phyloP scores from a whole-genome alignment of 1,140 invertebrate genomes.

The Scaptomyza hsui region DNA sequence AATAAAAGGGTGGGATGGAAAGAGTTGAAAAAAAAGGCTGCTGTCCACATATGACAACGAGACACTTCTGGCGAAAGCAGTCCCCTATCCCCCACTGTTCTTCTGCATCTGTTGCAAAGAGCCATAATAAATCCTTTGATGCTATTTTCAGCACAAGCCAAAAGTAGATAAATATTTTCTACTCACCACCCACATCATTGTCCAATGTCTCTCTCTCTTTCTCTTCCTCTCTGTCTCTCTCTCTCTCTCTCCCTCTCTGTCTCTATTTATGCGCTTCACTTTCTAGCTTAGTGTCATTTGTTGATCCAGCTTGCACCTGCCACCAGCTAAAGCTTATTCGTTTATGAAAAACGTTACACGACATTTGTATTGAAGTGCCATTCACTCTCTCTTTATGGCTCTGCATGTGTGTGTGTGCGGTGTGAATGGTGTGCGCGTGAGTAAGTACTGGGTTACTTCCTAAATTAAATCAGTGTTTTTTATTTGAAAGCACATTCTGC shows the following conservation, averaged over 20 bases:
- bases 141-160: constrained; percentile 76
- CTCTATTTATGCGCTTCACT: constrained; percentile 6
- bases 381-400: not conserved
- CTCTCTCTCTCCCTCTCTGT: not conserved
- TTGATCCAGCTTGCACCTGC: constrained; percentile 43
- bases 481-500: constrained; percentile 7
- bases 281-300: constrained; percentile 19
- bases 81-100: constrained; percentile 3
- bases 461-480: constrained; percentile 25
- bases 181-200: constrained; percentile 6
- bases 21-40: constrained; percentile 1
- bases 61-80: constrained; percentile 15
- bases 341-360: constrained; percentile 67
- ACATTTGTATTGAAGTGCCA: constrained; percentile 52
- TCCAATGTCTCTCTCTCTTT: not conserved
- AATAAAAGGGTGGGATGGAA: not conserved
- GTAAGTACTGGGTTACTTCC: constrained; percentile 1
- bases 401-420: too few relatives aligned
- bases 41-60: constrained; percentile 35
- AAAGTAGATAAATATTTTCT: constrained; percentile 77
- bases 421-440: not conserved
- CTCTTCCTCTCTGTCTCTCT: not conserved
- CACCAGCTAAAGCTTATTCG: constrained; percentile 54
- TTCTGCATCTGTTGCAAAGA: constrained; percentile 45
- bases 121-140: constrained; percentile 78